phyloP scores from a whole-genome alignment of 2,797 vertebrate genomes.

The Craterocephalus amniculus region DNA sequence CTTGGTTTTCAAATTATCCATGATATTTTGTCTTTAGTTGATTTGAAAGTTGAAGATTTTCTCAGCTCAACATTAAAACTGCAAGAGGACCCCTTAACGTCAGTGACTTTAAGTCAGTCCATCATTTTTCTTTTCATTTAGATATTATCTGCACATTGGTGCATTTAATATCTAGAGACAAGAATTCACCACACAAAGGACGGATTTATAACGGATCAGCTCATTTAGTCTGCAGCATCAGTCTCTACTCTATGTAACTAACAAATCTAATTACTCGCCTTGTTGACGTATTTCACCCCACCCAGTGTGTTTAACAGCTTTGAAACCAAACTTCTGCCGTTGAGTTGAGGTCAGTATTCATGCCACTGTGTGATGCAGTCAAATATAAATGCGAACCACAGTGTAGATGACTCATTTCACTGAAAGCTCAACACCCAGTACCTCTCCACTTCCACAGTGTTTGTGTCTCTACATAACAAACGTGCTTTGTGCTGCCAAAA shows the following conservation, averaged over 20 bases:
- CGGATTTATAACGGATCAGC: background rate
- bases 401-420: constrained; percentile 57
- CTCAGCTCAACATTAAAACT: too few species aligned
- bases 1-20: background rate
- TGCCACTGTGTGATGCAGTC: constrained; percentile 52
- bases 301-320: constrained; percentile 32
- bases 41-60: background rate
- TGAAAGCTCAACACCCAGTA: constrained; percentile 40
- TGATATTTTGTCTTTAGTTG: background rate
- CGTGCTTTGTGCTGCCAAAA: constrained; percentile 14
- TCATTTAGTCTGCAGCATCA: background rate
- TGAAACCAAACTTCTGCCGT: constrained; percentile 40
- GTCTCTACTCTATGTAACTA: constrained; percentile 2
- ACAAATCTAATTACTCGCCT: constrained; percentile 13
- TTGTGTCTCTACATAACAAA: constrained; percentile 20
- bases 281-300: constrained; percentile 32
- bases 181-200: background rate
- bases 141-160: background rate
- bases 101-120: too few species aligned
- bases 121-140: too few species aligned
- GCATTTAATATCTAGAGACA: background rate
- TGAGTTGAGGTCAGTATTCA: constrained; percentile 53
- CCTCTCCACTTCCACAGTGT: constrained; percentile 31
- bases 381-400: constrained; percentile 64
- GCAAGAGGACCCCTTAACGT: too few species aligned